Percentiles rank a stretch among this genome's conserved stretches.
phyloP scores from a whole-genome alignment of 2,888 invertebrate genomes.

The Hylaea fasciaria region DNA sequence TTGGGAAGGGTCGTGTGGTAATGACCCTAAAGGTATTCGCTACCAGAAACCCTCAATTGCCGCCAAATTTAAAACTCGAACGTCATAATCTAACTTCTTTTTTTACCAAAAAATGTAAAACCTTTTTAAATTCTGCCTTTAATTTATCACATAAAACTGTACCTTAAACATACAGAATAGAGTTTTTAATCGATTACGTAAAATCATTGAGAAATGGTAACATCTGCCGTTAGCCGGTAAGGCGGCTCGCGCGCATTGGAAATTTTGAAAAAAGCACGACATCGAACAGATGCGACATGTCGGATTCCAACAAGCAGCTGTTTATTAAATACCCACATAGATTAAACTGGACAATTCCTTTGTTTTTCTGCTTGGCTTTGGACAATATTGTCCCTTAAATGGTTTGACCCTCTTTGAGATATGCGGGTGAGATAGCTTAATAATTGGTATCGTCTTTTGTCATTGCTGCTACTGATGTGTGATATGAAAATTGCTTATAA shows the following conservation, averaged over 20 bases:
- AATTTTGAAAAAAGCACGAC: conserved; percentile 77
- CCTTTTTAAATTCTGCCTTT: conserved; percentile 34
- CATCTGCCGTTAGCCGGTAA: conserved; percentile 77
- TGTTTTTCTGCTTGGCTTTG: conserved; percentile 70
- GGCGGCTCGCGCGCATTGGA: conserved; percentile 77
- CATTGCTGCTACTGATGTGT: conserved; percentile 49
- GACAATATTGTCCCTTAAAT: conserved; percentile 76
- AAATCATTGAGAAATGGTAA: conserved; percentile 47
- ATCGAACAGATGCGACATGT: conserved; percentile 81
- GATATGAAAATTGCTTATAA: conserved; percentile 53
- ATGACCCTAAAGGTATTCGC: conserved; percentile 75
- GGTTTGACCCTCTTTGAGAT: conserved; percentile 69
- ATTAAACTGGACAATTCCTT: conserved; percentile 75
- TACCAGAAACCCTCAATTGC: conserved; percentile 68
- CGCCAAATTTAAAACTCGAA: conserved; percentile 79
- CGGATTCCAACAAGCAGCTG: conserved; percentile 82
- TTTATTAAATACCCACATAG: conserved; percentile 81
- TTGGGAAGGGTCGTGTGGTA: conserved; percentile 68
- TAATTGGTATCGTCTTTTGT: conserved; percentile 67
- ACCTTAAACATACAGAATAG: conserved; percentile 27
- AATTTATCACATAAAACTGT: conserved; percentile 9
- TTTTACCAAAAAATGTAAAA: conserved; percentile 44
- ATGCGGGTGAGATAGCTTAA: conserved; percentile 74
- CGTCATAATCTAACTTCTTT: conserved; percentile 77
- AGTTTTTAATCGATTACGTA: conserved; percentile 36